These are phyloP conservation scores for Rhinoraja longicauda DNA, from an alignment of 2,797 vertebrate species.

Conservation along the genomic window DNA sequence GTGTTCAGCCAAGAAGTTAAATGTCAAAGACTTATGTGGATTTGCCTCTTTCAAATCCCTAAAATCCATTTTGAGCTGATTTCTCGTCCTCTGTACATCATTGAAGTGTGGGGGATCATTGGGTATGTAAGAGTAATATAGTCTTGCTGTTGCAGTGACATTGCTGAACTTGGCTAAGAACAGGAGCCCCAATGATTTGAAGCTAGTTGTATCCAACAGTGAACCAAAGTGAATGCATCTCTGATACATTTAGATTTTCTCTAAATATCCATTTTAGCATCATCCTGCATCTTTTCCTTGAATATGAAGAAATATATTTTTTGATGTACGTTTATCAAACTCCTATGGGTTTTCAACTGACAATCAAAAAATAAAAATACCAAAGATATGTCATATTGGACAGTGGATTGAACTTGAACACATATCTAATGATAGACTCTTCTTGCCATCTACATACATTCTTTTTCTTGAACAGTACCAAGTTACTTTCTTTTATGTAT, in stretches of 20 bases:
- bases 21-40: conserved; percentile 22
- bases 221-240: conserved; percentile 86
- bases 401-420: conserved; percentile 39
- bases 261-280: conserved; percentile 70
- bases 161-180: conserved; percentile 56
- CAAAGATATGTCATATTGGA: conserved; percentile 63
- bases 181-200: conserved; percentile 87
- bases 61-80: conserved; percentile 21
- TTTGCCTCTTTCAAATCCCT: not conserved
- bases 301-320: conserved; percentile 70
- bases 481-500: conserved; percentile 12
- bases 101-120: not conserved
- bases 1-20: not conserved
- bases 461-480: not conserved
- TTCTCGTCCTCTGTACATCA: conserved; percentile 10
- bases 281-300: conserved; percentile 67
- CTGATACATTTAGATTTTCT: conserved; percentile 88
- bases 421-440: conserved; percentile 21
- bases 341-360: conserved; percentile 69
- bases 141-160: conserved; percentile 17
- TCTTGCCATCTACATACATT: conserved; percentile 4
- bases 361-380: conserved; percentile 66
- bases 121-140: conserved; percentile 16
- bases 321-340: conserved; percentile 71
- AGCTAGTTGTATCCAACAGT: conserved; percentile 85